Conservation (phyloP, 92 coral and sea anemone species). For the Paramuricea clavata region DNA sequence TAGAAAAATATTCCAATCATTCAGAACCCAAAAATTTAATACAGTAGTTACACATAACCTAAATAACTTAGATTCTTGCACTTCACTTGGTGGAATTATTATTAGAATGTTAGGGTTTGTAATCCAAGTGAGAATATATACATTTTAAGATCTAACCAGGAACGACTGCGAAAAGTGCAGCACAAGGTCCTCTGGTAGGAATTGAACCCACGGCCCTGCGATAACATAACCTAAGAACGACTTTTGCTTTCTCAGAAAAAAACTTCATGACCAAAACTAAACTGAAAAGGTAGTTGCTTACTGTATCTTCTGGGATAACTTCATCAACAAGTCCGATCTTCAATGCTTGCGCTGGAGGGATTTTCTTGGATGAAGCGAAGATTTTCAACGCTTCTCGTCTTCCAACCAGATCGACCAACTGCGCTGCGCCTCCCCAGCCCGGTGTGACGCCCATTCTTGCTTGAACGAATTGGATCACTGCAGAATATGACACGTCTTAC, state of each 20-base stretch:
- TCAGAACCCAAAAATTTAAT: too few species aligned
- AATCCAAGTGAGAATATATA: too few species aligned
- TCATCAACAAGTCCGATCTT: slow-evolving; percentile 84
- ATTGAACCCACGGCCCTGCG: too few species aligned
- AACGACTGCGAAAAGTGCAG: too few species aligned
- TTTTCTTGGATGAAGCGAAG: slow-evolving; percentile 70
- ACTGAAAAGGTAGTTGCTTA: not conserved
- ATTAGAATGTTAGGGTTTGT: too few species aligned
- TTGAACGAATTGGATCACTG: slow-evolving; percentile 88
- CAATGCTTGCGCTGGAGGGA: slow-evolving; percentile 68
- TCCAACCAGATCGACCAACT: slow-evolving; percentile 82
- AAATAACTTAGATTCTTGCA: too few species aligned
- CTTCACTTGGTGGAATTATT: too few species aligned
- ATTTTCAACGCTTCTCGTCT: slow-evolving; percentile 80
- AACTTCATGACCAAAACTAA: not conserved
- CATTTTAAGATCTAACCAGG: too few species aligned
- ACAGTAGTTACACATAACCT: too few species aligned
- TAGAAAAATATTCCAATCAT: not conserved
- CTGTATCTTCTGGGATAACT: slow-evolving; percentile 71
- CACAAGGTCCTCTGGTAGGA: too few species aligned
- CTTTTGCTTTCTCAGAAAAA: too few species aligned
- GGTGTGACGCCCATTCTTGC: slow-evolving; percentile 94
- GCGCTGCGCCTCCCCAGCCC: slow-evolving; percentile 98
- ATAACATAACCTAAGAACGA: too few species aligned
- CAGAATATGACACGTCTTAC: not conserved